These are phyloP conservation scores for Zosterops pallidus DNA, from an alignment of 2,113 vertebrate species.

Conservation along the genomic window DNA sequence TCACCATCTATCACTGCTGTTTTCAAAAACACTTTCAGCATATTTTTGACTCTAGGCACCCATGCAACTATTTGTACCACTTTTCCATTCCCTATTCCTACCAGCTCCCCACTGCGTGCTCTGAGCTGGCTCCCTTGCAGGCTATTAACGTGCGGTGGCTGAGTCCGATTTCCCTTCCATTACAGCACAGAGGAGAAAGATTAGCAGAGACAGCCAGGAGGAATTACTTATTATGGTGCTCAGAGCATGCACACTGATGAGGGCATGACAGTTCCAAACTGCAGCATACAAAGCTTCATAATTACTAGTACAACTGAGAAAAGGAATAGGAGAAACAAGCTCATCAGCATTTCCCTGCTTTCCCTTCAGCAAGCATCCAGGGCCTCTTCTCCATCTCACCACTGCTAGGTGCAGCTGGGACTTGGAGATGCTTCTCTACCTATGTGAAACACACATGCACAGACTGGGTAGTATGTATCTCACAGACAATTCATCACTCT, in stretches of 20 bases:
- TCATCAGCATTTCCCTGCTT: not conserved
- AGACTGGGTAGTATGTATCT: not conserved
- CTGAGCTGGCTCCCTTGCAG: not conserved
- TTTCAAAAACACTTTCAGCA: not conserved
- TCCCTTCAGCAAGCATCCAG: not conserved
- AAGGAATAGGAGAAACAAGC: conserved; percentile 25
- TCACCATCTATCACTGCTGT: not conserved
- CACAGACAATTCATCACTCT: not conserved
- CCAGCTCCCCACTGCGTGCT: not conserved
- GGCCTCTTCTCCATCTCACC: not conserved
- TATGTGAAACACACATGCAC: not conserved
- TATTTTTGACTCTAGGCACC: not conserved
- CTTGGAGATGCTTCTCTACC: not conserved
- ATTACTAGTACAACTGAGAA: conserved; percentile 31
- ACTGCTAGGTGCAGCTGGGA: not conserved
- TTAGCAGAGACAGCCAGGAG: conserved; percentile 21
- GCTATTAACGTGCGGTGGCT: not conserved
- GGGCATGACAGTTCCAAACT: conserved; percentile 24
- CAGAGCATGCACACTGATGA: not conserved
- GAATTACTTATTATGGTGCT: conserved; percentile 36
- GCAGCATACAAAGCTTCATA: not conserved
- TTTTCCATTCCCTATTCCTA: not conserved
- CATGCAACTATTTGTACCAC: not conserved
- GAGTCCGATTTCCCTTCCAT: not conserved
- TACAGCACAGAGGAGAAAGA: conserved; percentile 16